These are phyloP conservation scores for Ptychodera flava DNA, from an alignment of 35 echinoderm and acorn worm genomes.

Conservation along the genomic window DNA sequence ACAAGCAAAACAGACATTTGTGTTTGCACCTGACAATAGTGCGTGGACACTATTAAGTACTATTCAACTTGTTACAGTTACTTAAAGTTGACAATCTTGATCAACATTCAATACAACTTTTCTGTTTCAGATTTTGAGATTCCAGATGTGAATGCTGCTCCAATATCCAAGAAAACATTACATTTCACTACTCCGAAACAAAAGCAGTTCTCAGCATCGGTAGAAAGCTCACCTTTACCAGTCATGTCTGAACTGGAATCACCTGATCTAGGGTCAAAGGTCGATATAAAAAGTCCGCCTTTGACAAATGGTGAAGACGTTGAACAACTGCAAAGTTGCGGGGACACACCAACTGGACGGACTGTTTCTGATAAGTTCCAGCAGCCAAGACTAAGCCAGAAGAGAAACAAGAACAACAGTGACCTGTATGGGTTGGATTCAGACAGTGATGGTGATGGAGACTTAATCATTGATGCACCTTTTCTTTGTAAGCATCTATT, in stretches of 20 bases:
- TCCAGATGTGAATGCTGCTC: not conserved
- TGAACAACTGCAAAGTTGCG: not conserved
- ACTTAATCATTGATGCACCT: constrained; percentile 80
- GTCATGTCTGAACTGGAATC: not conserved
- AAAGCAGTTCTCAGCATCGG: not conserved
- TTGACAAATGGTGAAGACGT: not conserved
- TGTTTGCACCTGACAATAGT: too few relatives aligned
- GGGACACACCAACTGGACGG: not conserved
- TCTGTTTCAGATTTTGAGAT: not conserved
- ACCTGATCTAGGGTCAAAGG: not conserved
- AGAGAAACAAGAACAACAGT: not conserved
- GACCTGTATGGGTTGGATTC: not conserved
- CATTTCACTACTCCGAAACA: not conserved
- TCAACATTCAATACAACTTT: not conserved
- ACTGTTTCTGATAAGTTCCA: not conserved
- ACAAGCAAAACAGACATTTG: too few relatives aligned
- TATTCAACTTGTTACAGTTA: too few relatives aligned
- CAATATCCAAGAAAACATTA: not conserved
- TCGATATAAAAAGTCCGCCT: not conserved
- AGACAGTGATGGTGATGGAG: constrained; percentile 56
- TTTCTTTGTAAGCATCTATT: constrained; percentile 26
- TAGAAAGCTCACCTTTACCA: not conserved
- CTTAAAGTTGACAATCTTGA: too few relatives aligned
- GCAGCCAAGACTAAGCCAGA: not conserved
- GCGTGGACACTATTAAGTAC: too few relatives aligned